Base-by-base conservation (phyloP, 1,140 invertebrate species). In the Octopus bimaculoides region DNA sequence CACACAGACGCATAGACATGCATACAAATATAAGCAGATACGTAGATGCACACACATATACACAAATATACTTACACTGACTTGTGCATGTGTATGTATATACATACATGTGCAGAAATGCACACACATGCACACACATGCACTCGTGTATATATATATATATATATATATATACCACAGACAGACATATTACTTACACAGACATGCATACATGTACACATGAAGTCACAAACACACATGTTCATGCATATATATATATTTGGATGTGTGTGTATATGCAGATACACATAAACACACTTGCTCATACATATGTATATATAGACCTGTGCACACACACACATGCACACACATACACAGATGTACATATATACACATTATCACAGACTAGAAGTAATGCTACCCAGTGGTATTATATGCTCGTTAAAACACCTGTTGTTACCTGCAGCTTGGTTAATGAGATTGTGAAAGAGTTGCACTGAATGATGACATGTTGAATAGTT, bases 291-390 rank as follows among this genome's bases (percentile, higher is more conserved):
- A 54, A 80, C 75, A 81, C 74, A 80, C 26, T 41, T 79, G 80
- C 56, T 75, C 76, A 81, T 73, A 81, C 76, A 81, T 73, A 81
- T 79, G 80, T 56, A 80, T 79, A 81, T 54, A 80, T 79, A 81
- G 54, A 80, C 80, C 73, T 71, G 75, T 80, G 74, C 52, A 81
- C 75, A 79, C 66, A 79, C 73, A 75, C 75, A 81, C 75, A 54
- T 69, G 74, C 79, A 52, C 52, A 79, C 74, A 73, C 61, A 79
- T 81, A 73, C 61, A 79, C 79, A 73, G 52, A 79, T 81, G 61
- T 77, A 73, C 80, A 79, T 77, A 79, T 81, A 73, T 52, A 75
- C 75, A 75, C 74, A 79, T 55, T 54, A 54, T 54, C 73, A 75
- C 56, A 75, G 26, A 41, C 26, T 41, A 41, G 26, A 41, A 41